Evolutionary conservation across 2,113 vertebrate genomes (phyloP), one percentile per base, ranked within the genome.

Genomic region (Anarhynchus alexandrinus): DNA sequence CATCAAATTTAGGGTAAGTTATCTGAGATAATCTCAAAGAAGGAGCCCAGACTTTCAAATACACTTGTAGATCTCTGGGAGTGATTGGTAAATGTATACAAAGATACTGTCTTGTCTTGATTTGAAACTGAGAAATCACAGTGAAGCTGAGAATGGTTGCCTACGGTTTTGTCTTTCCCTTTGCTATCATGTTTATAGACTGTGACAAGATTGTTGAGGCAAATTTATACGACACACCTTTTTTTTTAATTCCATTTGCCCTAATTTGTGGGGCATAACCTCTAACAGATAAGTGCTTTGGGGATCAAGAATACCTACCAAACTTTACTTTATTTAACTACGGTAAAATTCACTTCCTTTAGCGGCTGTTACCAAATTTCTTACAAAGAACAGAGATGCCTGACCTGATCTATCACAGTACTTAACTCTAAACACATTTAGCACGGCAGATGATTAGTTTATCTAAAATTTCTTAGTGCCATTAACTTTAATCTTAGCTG

Each of bases 1-100:
- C 43, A 59, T 69, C 59, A 83, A 96, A 94, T 88, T 93, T 84
- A 88, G 78, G 80, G 34, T 86, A 81, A 83, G 42, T 93, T 97
- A 84, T 95, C 49, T 86, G 66, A 91, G 82, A 92, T 82, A 92
- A 95, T 95, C 78, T 84, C 61, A 61, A 58, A 90, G 76, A 59
- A 90, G 77, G 40, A 70, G 54, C 81, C 45, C 34, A 66, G 59
- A 43, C 78, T 82, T 90, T 57, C 64, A 82, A 82, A 91, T 77
- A 79, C 55, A 80, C 36, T 89, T 77, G 62, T 66, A 90, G 58
- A 52, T 70, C 61, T 59, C 61, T 47, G 76, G 55, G 22, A 86
- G 34, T 61, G 69, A 81, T 73, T 72, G 73, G 74, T 86, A 91
- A 86, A 83, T 66, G 40, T 91, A 47, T 64, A 72, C 49, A 88